Base-by-base conservation (phyloP, 92 coral and sea anemone genomes). In the Parazoanthus darwini region DNA sequence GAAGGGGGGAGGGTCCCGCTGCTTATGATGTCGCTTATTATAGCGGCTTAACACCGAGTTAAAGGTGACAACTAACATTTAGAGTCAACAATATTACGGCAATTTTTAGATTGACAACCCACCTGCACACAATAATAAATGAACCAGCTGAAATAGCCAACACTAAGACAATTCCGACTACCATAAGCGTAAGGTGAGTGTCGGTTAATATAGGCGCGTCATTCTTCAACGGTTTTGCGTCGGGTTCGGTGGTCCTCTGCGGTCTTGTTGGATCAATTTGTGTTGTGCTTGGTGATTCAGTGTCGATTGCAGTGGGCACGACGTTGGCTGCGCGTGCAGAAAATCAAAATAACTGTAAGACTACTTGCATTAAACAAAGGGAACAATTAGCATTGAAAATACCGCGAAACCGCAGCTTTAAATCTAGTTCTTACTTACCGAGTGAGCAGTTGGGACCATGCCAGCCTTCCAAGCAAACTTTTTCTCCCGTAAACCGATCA, bases 381-480 rank as follows among this genome's bases (percentile, higher is more conserved):
- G 18, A 72, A 10, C 39, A 36, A 36, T 5, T 36, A 71, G 22
- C 39, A 13, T 13, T 4, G 39, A 72, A 20, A 72, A n/a, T 4
- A 71, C 37, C 6, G 33, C 7, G 37, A 18, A 29, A 72, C 26
- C 18, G 74, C 13, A 8, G 11, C 35, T 54, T 54, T 54, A 11
- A 54, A 1, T 54, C 59, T 70, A 70, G 35, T 70, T 70, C 5
- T 10, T 5, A 36, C 44, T 22, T 68, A 82, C 86, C 86, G 33
- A 73, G 18, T 48, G 91, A 81, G 76, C 94, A 89, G 8, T 82
- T 85, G 23, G 50, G 5, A 25, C 93, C 93, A 76, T 88, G 86
- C 91, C 91, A 91, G 37, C 80, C 83, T 33, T 50, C 78, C 51
- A 29, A 22, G 79, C 93, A 89, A 85, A 77, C 68, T 20, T 77